Conservation (phyloP, 2,888 invertebrate genomes). For the Temnothorax rugatulus region DNA sequence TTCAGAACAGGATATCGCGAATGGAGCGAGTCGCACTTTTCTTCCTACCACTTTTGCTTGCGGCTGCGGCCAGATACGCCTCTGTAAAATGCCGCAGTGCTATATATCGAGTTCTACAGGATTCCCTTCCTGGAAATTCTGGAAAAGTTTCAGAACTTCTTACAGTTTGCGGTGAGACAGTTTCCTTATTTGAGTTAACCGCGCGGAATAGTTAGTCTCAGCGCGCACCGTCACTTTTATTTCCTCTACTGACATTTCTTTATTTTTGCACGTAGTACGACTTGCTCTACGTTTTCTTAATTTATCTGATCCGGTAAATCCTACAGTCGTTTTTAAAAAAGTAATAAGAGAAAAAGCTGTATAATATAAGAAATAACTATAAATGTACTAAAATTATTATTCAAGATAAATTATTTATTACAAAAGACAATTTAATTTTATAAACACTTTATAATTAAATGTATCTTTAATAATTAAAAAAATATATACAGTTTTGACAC, state of each 20-base stretch:
- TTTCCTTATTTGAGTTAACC: conserved; percentile 68
- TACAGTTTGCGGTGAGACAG: conserved; percentile 34
- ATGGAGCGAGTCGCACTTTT: conserved; percentile 37
- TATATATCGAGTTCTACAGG: conserved; percentile 47
- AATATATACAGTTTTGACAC: background rate
- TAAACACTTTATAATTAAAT: background rate
- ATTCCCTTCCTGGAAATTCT: conserved; percentile 49
- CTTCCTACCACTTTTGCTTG: conserved; percentile 41
- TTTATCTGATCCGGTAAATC: conserved; percentile 4
- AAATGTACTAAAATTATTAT: background rate
- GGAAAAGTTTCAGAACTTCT: conserved; percentile 53
- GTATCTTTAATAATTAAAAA: background rate
- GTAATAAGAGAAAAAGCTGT: background rate
- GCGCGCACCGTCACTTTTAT: conserved; percentile 40
- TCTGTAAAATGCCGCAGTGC: conserved; percentile 56
- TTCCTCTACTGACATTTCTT: conserved; percentile 33
- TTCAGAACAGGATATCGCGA: conserved; percentile 18
- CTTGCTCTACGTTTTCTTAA: conserved; percentile 4
- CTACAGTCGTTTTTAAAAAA: background rate
- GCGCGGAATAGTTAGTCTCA: conserved; percentile 53
- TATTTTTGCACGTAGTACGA: conserved; percentile 26
- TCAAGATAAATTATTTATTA: background rate
- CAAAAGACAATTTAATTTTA: background rate
- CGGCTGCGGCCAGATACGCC: conserved; percentile 50
- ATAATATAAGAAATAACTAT: background rate